Evolutionary conservation across 2,888 invertebrate genomes (phyloP), one percentile per base, ranked within the genome.

Genomic region (Callimorpha dominula): DNA sequence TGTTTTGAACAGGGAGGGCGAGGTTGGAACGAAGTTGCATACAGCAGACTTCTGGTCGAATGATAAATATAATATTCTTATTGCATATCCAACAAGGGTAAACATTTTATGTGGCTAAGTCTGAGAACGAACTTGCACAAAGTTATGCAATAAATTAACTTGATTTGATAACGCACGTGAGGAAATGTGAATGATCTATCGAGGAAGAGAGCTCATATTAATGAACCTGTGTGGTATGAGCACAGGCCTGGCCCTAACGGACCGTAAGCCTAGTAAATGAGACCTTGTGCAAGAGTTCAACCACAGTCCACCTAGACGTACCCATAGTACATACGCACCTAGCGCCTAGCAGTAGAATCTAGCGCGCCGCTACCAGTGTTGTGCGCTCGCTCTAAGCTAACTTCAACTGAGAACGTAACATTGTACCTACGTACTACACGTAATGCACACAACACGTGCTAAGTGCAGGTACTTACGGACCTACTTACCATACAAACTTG

Each of bases 401-500:
- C 49, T 20, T 49, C 49, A 14, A 49, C 46, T 12, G 49, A 65
- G 49, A 50, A 9, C 49, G 49, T 9, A 50, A 65, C 65, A 50
- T 50, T 65, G 50, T 65, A 50, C 49, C 40, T 43, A 50, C 50
- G 20, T n/a, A 57, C 20, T 57, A 50, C 14, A 14, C 5, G 9
- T 65, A 42, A 52, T 42, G 50, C 50, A 42, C 14, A 70, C 1
- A 42, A 52, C 60, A 31, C 60, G 60, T 60, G 60, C 60, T 31
- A 31, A 60, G 42, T 52, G 11, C 63, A 63, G 17, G 20, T 62
- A 31, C 14, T 50, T 42, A 69, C 50, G 40, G 7, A 40, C 50
- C 31, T 65, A 50, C 65, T 65, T 20, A 54, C 65, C 40, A 20
- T 46, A 67, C 65, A 65, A 49, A 50, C 40, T 65, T 65, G 50